These are phyloP conservation scores for Tamandua tetradactyla DNA, from an alignment of 2,797 vertebrate species.

Conservation along the genomic window DNA sequence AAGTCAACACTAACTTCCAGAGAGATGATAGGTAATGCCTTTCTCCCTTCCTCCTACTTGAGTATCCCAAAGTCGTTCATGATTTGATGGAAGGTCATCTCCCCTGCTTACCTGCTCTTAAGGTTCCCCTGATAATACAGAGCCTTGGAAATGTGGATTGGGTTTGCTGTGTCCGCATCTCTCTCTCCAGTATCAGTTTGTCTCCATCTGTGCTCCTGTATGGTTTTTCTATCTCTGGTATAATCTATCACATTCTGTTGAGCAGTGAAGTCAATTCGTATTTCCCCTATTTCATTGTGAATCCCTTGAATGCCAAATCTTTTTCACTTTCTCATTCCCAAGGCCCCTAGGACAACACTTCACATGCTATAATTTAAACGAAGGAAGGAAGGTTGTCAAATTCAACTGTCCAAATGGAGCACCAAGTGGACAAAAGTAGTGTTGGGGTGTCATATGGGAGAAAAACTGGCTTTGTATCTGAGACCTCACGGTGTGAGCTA, in stretches of 20 bases:
- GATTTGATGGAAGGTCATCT: neutral
- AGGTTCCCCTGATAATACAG: no score
- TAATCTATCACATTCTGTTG: neutral
- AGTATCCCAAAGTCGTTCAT: neutral
- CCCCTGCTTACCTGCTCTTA: neutral
- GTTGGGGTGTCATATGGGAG: neutral
- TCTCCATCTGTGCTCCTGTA: neutral
- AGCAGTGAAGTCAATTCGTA: neutral
- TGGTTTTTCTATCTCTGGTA: neutral
- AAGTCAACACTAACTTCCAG: neutral
- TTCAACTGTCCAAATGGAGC: no score
- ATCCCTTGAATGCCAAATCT: neutral
- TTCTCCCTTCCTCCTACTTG: neutral
- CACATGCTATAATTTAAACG: neutral
- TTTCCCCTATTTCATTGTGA: neutral
- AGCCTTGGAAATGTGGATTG: neutral
- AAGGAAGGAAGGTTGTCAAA: neutral
- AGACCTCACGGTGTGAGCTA: neutral
- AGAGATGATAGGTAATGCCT: neutral
- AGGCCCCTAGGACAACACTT: neutral
- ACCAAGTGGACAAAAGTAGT: neutral
- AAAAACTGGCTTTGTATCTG: neutral
- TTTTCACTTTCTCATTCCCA: constrained; percentile 18
- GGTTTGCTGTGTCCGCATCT: neutral
- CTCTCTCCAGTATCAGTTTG: neutral